These are phyloP conservation scores for Knipowitschia caucasica DNA, from an alignment of 2,797 vertebrate species.

Conservation along the genomic window DNA sequence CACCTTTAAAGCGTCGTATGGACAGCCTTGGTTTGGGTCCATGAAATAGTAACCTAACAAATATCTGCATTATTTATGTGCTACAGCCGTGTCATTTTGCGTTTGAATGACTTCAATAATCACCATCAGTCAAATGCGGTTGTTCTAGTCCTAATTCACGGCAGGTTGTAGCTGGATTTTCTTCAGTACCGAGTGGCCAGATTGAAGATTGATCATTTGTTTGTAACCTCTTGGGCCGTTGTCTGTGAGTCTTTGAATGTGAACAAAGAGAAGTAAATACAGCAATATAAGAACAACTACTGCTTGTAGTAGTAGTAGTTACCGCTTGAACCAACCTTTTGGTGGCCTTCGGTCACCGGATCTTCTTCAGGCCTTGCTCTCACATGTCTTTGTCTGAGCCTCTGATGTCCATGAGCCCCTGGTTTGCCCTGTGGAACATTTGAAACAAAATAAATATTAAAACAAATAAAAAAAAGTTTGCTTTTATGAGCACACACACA, in stretches of 20 bases:
- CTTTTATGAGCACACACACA: no score
- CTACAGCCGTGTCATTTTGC: neutral
- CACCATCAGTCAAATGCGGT: conserved; percentile 69
- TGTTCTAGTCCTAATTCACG: conserved; percentile 65
- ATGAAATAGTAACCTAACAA: conserved; percentile 74
- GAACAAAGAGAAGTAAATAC: conserved; percentile 5
- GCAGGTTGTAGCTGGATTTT: conserved; percentile 73
- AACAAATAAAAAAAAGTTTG: no score
- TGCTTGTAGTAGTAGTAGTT: no score
- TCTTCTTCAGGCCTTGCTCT: conserved; percentile 16
- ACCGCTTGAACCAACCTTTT: conserved; percentile 62
- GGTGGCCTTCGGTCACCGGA: conserved; percentile 18
- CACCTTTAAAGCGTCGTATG: conserved; percentile 69
- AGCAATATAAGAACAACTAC: neutral
- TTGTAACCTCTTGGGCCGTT: conserved; percentile 27
- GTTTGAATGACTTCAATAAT: neutral
- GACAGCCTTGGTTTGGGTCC: conserved; percentile 80
- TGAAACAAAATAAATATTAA: neutral
- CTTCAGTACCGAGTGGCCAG: conserved; percentile 61
- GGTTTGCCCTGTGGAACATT: conserved; percentile 64
- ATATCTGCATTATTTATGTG: neutral
- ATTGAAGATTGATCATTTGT: conserved; percentile 34
- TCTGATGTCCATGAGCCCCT: conserved; percentile 50
- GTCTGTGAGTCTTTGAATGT: conserved; percentile 19
- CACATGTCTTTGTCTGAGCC: conserved; percentile 7